Evolutionary conservation across 2,797 vertebrate species (phyloP), one percentile per base, ranked within the genome.

Genomic region (Trematomus bernacchii): DNA sequence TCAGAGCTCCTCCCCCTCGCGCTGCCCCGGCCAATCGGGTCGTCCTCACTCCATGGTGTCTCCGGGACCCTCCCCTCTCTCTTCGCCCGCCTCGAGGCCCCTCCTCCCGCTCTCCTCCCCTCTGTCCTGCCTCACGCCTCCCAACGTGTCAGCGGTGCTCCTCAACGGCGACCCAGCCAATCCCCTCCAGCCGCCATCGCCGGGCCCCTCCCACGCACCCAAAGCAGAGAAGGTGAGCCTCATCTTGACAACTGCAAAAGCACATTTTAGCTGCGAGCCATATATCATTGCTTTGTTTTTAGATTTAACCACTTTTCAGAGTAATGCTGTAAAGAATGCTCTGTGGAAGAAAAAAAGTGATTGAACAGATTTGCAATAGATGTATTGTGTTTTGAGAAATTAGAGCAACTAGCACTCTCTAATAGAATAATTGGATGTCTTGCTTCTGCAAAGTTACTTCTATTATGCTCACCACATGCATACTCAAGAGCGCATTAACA

Each of bases 201-300:
- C 91, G 0, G 92, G 93, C 15, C 93, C 93, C 72, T 89, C 91
- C 14, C 90, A 93, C 37, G 81, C 87, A 40, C 86, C 90, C 15
- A 99, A 97, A 90, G 94, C 88, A 0, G 98, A 99, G 83, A 99
- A 98, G 97, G 98, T 99, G 91, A 94, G 93, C 13, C 23, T 80
- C 55, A 37, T 14, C 12, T 1, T 54, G 6, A 53, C 52, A n/a
- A 55, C 40, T 47, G 30, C 43, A 50, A 52, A 40, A 15, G 15
- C 23, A 47, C 60, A 44, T 63, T 62, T 69, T 21, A 37, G 27
- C 16, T 47, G 6, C 19, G 9, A 18, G 54, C 57, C 27, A 27
- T 23, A 43, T 50, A 47, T 70, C 18, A 47, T 12, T 23, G 12
- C 30, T 13, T 48, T 76, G 18, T 69, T 21, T n/a, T 15, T 18